Percentiles rank a stretch among this genome's conserved stretches.
Evolutionary conservation across 1,140 invertebrate genomes (phyloP).

Genomic region (Lordiphosa stackelbergi): DNA sequence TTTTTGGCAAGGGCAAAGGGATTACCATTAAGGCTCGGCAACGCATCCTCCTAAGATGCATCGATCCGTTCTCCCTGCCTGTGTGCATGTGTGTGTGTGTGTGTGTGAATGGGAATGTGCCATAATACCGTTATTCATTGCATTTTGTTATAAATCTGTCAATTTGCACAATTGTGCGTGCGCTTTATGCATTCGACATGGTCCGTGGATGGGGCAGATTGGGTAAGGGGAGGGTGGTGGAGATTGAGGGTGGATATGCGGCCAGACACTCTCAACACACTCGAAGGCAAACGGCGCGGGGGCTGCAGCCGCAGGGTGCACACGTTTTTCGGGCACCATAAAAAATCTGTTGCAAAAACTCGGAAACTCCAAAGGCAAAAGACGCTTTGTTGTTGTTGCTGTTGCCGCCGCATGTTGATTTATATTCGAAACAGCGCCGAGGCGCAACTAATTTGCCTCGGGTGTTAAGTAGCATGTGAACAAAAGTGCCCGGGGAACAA

Average conservation of each 20-base stretch:
- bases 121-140: slow-evolving; percentile 68
- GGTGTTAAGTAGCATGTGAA: slow-evolving; percentile 68
- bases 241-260: neutral
- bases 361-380: no score
- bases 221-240: no score
- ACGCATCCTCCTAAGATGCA: slow-evolving; percentile 55
- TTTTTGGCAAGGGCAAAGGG: slow-evolving; percentile 37
- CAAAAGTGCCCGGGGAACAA: slow-evolving; percentile 1
- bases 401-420: slow-evolving; percentile 50
- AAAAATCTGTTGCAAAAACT: slow-evolving; percentile 10
- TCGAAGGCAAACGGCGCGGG: slow-evolving; percentile 16
- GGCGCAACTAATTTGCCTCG: slow-evolving; percentile 71
- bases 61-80: slow-evolving; percentile 5
- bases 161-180: slow-evolving; percentile 74
- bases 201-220: slow-evolving; percentile 1
- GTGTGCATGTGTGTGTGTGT: slow-evolving; percentile 6
- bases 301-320: slow-evolving; percentile 3
- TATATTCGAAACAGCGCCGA: slow-evolving; percentile 58
- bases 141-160: slow-evolving; percentile 74
- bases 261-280: slow-evolving; percentile 19
- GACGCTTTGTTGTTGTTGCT: neutral
- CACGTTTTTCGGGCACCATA: slow-evolving; percentile 11
- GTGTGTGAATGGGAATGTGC: slow-evolving; percentile 4
- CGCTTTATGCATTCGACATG: slow-evolving; percentile 34
- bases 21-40: slow-evolving; percentile 57